Base-by-base conservation (phyloP, 1,140 invertebrate genomes). In the Zaprionus lachaisei region DNA sequence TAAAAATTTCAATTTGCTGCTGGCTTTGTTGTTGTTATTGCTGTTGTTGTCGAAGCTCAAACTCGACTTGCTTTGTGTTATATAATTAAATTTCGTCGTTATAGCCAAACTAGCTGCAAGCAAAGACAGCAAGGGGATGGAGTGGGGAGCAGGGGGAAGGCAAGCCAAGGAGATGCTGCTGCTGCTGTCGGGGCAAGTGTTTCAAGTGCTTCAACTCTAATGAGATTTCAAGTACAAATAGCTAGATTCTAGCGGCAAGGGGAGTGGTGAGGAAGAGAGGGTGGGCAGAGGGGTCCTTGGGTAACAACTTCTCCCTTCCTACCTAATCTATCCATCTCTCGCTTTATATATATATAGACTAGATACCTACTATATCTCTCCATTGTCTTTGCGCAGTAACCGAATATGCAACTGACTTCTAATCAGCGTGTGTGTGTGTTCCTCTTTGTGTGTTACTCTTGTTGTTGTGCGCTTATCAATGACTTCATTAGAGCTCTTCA, bases 191-290 rank as follows among this genome's bases (percentile, higher is more conserved):
- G 77, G 66, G 57, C 80, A 83, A 89, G 68, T 81, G 79, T 85
- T 90, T 89, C 66, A 90, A 90, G 65, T 81, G 79, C 84, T 90
- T 89, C 66, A 90, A 90, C 74, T 89, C 83, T 90, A 89, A 89
- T 90, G 81, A 89, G 81, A 89, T 89, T 90, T 89, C 85, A 84
- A 89, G 84, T 90, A 81, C 85, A 81, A 89, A 90, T 89, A 89
- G 72, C 71, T 62, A 75, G 47, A 70, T 54, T 24, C 26, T 71
- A 58, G 34, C 15, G 41, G 6, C 41, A 47, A n/a, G 15, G 7
- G n/a, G 41, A n/a, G 37, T 2, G 1, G 37, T 3, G 0, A 2
- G 28, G 1, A 28, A 28, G 41, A 1, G 5, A 2, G 41, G n/a
- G 7, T 7, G 26, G 26, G 26, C 5, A 26, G 26, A 2, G n/a